A percentile compares a stretch with the other conserved stretches of the same genome.
Conservation (phyloP, 2,113 vertebrate species). For the Pseudorasbora parva region DNA sequence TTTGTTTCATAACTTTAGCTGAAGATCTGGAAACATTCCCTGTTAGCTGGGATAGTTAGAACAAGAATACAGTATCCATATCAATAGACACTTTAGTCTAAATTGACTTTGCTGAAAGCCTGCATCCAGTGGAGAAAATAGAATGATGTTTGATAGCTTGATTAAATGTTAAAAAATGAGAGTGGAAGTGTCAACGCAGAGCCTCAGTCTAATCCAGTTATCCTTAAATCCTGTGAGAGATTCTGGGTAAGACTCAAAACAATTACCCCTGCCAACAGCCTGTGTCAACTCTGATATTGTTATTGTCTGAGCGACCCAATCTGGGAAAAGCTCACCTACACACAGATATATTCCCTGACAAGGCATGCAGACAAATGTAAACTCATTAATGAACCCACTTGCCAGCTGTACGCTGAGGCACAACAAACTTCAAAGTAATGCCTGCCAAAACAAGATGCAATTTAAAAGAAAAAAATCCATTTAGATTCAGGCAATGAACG, state of each 20-base stretch:
- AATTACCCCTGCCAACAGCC: slow-evolving; percentile 42
- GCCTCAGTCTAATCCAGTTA: slow-evolving; percentile 48
- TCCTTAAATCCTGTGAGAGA: slow-evolving; percentile 46
- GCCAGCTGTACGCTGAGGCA: slow-evolving; percentile 1
- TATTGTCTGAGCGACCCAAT: slow-evolving; percentile 28
- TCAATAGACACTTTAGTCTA: not conserved
- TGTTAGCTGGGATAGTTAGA: not conserved
- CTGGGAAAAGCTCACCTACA: slow-evolving; percentile 14
- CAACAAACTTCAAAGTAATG: slow-evolving; percentile 13
- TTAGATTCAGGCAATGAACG: slow-evolving; percentile 4
- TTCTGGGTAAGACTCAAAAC: slow-evolving; percentile 46
- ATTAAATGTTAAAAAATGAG: slow-evolving; percentile 45
- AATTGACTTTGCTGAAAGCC: not conserved
- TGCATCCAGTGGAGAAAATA: not conserved
- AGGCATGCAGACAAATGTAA: slow-evolving; percentile 27
- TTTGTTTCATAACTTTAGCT: no score
- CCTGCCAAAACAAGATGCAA: slow-evolving; percentile 26
- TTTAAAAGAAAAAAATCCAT: slow-evolving; percentile 2
- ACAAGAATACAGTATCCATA: not conserved
- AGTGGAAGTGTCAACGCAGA: slow-evolving; percentile 4
- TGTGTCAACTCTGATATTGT: slow-evolving; percentile 50
- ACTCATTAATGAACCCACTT: slow-evolving; percentile 42
- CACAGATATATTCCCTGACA: slow-evolving; percentile 9
- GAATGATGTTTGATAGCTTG: slow-evolving; percentile 36
- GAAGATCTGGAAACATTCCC: no score